Base-by-base conservation (phyloP, 37 sponge, comb jelly and placozoan genomes). In the Petrosia ficiformis region DNA sequence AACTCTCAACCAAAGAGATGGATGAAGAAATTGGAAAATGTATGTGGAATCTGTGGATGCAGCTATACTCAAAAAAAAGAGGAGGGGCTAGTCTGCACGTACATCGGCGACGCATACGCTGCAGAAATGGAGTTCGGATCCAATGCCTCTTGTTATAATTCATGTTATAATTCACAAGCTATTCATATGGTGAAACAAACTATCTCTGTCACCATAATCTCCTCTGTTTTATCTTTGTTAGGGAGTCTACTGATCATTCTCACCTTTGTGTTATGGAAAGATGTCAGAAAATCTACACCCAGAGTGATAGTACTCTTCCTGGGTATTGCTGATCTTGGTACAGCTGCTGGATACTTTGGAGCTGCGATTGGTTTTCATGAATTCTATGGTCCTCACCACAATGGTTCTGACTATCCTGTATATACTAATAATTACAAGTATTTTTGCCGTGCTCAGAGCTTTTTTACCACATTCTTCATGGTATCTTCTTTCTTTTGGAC, bases 401-500 rank as follows among this genome's bases (percentile, higher is more conserved):
- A 59, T 29, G 2, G 1, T 1, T 54, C 65, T 8, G 29, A 3
- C 28, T 0, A 67, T 59, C 6, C 68, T 57, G 35, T 14, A 26
- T 4, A 6, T 30, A 56, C 1, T 22, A 16, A 24, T 56, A 3
- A 1, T 2, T 78, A 68, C 39, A 68, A 1, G 1, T 24, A 1
- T 26, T 59, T 86, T 22, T 86, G 86, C 59, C 35, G 25, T 6
- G 38, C 64, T 22, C 74, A 79, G 54, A 86, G 86, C 29, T 79
- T 79, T 52, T 19, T 86, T 19, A 79, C 80, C n/a, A 79, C 86
- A 35, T 43, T 67, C 31, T 79, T 86, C 29, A 80, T 80, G 21
- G 76, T 86, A 19, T 57, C 59, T 8, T 86, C 86, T n/a, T 86
- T 86, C 43, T 32, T 86, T 4, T 86, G 86, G 86, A 86, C 86